Evolutionary conservation across 2,113 vertebrate genomes (phyloP), one percentile per base, ranked within the genome.

Genomic region (Myrmecophaga tridactyla): DNA sequence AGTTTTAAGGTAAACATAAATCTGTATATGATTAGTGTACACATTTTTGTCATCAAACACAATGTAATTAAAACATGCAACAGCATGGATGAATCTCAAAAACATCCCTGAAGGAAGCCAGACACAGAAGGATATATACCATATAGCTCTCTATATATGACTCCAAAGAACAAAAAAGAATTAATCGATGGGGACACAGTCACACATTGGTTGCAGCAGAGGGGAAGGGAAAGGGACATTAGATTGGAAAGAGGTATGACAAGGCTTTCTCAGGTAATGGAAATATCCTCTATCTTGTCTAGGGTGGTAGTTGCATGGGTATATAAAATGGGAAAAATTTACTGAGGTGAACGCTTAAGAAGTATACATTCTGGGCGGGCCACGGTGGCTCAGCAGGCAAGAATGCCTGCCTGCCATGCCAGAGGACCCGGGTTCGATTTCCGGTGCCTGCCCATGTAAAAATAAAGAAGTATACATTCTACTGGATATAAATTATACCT

Each of bases 1-100:
- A 53, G 34, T 62, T 83, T 76, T 29, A 62, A 67, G 41, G 67
- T 48, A 69, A 95, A 93, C 93, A 67, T n/a, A n/a, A 80, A 62
- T 39, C 25, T 89, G 7, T 81, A 80, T 73, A 48, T 88, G 58
- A 88, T 27, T 48, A 89, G 56, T 13, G 29, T 58, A 75, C 4
- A 77, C 4, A 20, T 41, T 86, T 80, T 31, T 94, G 23, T 60
- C 73, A 46, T 81, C 70, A 63, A 43, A 92, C 31, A 9, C 65
- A n/a, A n/a, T n/a, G n/a, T n/a, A n/a, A n/a, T n/a, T n/a, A n/a
- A n/a, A n/a, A n/a, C n/a, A n/a, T n/a, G n/a, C 27, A 78, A 63
- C 70, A 86, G 89, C 41, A 72, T 13, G 36, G 63, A 65, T 58
- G 25, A 43, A 84, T 53, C 82, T 39, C 41, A 23, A 73, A 87